Conservation (phyloP, 2,797 vertebrate genomes). For the Stomatorhinus walkeri region DNA sequence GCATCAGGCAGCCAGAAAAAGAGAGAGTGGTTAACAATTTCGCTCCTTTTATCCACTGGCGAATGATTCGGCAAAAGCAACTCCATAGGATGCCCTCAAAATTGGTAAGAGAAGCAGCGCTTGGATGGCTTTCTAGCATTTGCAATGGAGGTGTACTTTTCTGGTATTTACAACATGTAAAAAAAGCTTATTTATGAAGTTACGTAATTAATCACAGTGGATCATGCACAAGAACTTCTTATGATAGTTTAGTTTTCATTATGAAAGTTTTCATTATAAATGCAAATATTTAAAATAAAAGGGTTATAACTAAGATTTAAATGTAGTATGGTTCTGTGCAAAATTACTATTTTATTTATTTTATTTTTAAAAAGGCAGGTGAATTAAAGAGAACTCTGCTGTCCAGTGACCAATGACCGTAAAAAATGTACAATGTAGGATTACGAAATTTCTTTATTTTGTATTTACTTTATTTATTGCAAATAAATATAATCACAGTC, state of each 20-base stretch:
- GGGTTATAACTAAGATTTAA: neutral
- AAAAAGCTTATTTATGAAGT: neutral
- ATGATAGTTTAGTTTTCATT: neutral
- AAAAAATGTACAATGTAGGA: neutral
- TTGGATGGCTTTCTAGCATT: neutral
- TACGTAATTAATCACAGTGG: neutral
- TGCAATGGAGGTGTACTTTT: neutral
- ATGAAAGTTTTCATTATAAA: neutral
- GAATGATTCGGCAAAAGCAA: constrained; percentile 49
- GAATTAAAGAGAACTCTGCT: neutral
- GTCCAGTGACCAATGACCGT: neutral
- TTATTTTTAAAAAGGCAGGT: neutral
- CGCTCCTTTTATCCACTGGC: neutral
- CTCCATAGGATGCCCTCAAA: constrained; percentile 41
- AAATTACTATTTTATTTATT: neutral
- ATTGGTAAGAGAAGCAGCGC: constrained; percentile 47
- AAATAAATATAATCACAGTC: neutral
- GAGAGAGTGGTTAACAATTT: neutral
- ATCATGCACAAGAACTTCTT: neutral
- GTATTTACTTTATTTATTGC: neutral
- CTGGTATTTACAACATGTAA: neutral
- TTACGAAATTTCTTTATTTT: neutral
- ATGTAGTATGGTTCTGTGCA: neutral
- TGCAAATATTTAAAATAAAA: neutral
- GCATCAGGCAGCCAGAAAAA: constrained; percentile 14